These are phyloP conservation scores for Ispidina lecontei DNA, from an alignment of 2,797 vertebrate species.

Conservation along the genomic window DNA sequence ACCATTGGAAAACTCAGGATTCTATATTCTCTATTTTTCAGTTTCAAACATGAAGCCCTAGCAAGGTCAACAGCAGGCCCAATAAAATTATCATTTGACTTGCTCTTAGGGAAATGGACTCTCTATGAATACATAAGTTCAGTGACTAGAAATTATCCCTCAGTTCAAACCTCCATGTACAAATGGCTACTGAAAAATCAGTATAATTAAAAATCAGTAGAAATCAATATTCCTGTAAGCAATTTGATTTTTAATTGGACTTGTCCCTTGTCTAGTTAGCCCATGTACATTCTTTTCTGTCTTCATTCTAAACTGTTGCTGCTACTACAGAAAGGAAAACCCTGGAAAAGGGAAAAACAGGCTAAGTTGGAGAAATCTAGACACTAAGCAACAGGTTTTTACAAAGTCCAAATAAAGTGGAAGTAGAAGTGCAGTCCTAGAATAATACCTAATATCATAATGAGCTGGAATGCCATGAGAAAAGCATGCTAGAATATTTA, in stretches of 20 bases:
- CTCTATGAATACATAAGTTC: background rate
- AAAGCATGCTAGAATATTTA: background rate
- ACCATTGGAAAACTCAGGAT: background rate
- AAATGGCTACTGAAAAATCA: no score
- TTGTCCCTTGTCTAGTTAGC: background rate
- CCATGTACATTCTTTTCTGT: background rate
- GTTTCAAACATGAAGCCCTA: background rate
- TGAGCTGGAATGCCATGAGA: background rate
- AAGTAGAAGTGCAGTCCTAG: background rate
- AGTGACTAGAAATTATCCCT: background rate
- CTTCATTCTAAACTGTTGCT: background rate
- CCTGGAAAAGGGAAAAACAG: background rate
- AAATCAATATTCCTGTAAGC: background rate
- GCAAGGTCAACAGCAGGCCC: background rate
- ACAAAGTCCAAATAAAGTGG: background rate
- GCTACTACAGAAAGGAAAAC: background rate
- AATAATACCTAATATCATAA: background rate
- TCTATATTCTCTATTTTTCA: background rate
- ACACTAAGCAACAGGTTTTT: background rate
- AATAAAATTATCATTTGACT: no score
- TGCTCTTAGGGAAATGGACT: background rate
- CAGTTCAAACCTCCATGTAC: background rate
- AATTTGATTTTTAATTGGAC: background rate
- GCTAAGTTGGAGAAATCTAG: background rate
- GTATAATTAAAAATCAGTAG: no score